Percentiles rank a stretch among this genome's conserved stretches.
phyloP scores from a whole-genome alignment of 2,797 vertebrate genomes.

The Sebastes kiyomatsui region DNA sequence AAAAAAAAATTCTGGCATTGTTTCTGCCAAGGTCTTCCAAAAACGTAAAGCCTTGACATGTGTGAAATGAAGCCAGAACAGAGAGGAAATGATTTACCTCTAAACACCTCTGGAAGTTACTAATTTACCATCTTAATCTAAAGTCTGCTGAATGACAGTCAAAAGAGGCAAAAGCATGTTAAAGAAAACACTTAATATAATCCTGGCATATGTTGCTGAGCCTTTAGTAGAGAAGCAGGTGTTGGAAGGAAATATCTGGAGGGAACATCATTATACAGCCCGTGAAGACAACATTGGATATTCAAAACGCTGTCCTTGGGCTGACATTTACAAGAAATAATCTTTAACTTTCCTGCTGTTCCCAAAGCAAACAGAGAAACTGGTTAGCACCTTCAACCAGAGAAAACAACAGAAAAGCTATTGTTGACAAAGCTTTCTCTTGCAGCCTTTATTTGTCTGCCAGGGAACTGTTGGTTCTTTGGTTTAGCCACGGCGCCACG shows the following conservation, averaged over 20 bases:
- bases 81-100: slow-evolving; percentile 34
- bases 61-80: background rate
- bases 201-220: background rate
- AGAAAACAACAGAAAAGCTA: slow-evolving; percentile 50
- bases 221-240: slow-evolving; percentile 23
- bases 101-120: slow-evolving; percentile 39
- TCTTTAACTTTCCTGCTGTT: slow-evolving; percentile 60
- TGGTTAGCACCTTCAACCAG: slow-evolving; percentile 23
- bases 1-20: background rate
- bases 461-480: slow-evolving; percentile 61
- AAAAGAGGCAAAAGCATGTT: background rate
- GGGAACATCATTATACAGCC: background rate
- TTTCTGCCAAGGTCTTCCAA: background rate
- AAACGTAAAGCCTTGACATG: background rate
- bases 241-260: slow-evolving; percentile 28
- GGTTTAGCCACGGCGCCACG: slow-evolving; percentile 45
- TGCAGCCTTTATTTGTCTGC: slow-evolving; percentile 56
- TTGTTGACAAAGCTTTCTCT: slow-evolving; percentile 61
- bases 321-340: slow-evolving; percentile 52
- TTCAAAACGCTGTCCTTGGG: slow-evolving; percentile 38
- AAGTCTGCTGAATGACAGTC: background rate
- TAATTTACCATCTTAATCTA: slow-evolving; percentile 42
- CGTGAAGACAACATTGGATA: background rate
- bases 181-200: background rate
- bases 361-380: slow-evolving; percentile 45